Percentiles rank a stretch among this genome's conserved stretches.
Conservation (phyloP, 2,888 invertebrate species). For the Diarsia mendica region DNA sequence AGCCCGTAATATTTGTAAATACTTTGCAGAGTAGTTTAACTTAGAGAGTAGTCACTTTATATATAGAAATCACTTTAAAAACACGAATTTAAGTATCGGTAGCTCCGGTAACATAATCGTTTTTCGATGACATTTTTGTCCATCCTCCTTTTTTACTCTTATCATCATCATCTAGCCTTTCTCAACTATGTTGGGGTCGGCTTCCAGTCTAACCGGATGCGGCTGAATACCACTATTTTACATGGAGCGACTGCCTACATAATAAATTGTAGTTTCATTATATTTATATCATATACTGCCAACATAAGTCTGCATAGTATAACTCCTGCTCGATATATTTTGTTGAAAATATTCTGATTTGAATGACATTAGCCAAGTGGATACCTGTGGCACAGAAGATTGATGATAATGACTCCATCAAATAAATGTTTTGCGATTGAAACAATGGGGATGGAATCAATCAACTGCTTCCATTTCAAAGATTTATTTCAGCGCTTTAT, state of each 20-base stretch:
- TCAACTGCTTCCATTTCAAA: conserved; percentile 14
- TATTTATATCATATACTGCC: neutral
- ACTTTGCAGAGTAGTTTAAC: neutral
- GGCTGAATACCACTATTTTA: no score
- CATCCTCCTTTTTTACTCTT: no score
- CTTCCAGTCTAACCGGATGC: no score
- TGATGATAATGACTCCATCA: conserved; percentile 10
- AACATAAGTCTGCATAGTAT: neutral
- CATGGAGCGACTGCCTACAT: no score
- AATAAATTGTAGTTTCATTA: neutral
- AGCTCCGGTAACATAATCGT: neutral
- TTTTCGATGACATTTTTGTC: neutral
- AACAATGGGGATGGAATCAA: conserved; percentile 16
- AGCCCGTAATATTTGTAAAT: neutral
- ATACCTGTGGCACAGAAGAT: neutral
- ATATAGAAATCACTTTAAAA: neutral
- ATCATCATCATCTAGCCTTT: no score
- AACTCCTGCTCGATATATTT: neutral
- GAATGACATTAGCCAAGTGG: neutral
- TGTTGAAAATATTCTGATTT: neutral
- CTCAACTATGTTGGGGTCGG: no score
- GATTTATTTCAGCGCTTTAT: conserved; percentile 13
- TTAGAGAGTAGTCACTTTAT: neutral
- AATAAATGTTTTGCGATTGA: conserved; percentile 11
- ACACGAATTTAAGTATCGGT: neutral